Base-by-base conservation (phyloP, 2,888 invertebrate genomes). In the Hypomecis punctinalis region DNA sequence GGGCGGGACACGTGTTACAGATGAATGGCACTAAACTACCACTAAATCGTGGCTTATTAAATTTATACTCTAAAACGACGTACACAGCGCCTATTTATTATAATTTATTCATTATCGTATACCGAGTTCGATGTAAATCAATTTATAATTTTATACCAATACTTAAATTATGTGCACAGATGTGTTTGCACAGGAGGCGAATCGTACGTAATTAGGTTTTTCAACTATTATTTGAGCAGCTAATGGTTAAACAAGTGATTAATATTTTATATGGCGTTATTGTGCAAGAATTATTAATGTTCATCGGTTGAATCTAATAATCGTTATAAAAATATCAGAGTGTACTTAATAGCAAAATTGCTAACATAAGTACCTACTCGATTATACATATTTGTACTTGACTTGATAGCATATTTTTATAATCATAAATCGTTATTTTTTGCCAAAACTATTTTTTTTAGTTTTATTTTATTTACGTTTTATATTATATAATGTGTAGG, bases 31-130 rank as follows among this genome's bases (percentile, higher is more conserved):
- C 63, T 71, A 72, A 74, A 76, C 64, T 68, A 61, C 59, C 63
- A 70, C 70, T 71, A 72, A 77, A 77, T 75, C 70, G 70, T 71
- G 49, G 57, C 55, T 66, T 66, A 68, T 72, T 59, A 69, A 76
- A 77, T 76, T 73, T 75, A 79, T 76, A 73, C 73, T 69, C 61
- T 43, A 69, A 67, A 74, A 71, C 63, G 75, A 76, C 72, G 64
- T 58, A 68, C 63, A 61, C 54, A 71, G 66, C 69, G 69, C 64
- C 69, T 69, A 63, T 70, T 72, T 66, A 60, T 63, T 64, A 58
- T 73, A 66, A 75, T 76, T 76, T 76, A 76, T 74, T 71, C 55
- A 58, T 63, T 63, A 61, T 57, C n/a, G 6, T 62, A 67, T 47
- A 67, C 57, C 47, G 59, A 70, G 66, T 70, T 74, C 61, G 49